phyloP scores from a whole-genome alignment of 2,888 invertebrate species.

The Strigamia transsilvanica region DNA sequence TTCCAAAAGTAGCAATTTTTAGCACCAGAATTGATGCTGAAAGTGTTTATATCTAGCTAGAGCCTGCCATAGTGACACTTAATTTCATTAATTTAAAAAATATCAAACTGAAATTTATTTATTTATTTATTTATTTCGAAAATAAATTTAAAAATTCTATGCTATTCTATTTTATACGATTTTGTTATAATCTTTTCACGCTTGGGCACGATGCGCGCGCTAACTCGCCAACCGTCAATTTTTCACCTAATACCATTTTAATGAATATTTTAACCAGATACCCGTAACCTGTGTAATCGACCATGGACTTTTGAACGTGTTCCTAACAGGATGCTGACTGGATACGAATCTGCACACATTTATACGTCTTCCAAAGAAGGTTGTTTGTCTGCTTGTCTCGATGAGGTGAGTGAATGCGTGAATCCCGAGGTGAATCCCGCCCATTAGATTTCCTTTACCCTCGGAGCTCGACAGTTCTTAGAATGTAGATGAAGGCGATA shows the following conservation, averaged over 20 bases:
- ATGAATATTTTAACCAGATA: conserved; percentile 67
- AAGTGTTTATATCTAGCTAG: too few relatives aligned
- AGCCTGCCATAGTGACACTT: too few relatives aligned
- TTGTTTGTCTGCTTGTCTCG: conserved; percentile 89
- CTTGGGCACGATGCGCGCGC: too few relatives aligned
- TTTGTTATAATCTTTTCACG: too few relatives aligned
- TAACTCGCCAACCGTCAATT: background rate
- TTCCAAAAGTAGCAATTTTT: too few relatives aligned
- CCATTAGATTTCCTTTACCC: conserved; percentile 1
- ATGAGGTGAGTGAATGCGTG: conserved; percentile 77
- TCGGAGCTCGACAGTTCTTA: background rate
- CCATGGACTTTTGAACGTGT: conserved; percentile 94
- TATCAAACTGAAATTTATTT: too few relatives aligned
- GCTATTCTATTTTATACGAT: too few relatives aligned
- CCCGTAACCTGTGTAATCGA: conserved; percentile 79
- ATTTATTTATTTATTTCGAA: too few relatives aligned
- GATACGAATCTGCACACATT: conserved; percentile 88
- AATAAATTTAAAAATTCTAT: too few relatives aligned
- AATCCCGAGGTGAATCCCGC: background rate
- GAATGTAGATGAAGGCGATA: background rate
- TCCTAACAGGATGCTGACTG: conserved; percentile 89
- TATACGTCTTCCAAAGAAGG: conserved; percentile 94
- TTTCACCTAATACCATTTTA: conserved; percentile 13
- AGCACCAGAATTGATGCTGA: too few relatives aligned
- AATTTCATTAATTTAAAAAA: too few relatives aligned